Evolutionary conservation across 2,888 invertebrate genomes (phyloP).

Genomic region (Sphecodes monilicornis): DNA sequence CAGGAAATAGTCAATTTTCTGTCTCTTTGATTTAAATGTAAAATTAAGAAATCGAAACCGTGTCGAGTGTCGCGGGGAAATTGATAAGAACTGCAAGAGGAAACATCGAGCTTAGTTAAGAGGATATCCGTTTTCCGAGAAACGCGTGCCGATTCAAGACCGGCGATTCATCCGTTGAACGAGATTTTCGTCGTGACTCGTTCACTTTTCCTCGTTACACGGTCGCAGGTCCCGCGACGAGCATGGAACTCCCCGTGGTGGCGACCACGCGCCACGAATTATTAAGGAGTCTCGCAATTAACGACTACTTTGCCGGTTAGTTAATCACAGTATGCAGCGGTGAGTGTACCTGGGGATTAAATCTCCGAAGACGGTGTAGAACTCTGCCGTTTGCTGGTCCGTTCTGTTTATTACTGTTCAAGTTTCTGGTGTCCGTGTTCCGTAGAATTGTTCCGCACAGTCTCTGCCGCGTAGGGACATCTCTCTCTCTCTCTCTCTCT

Average conservation of each 20-base stretch:
- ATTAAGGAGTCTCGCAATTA: constrained; percentile 75
- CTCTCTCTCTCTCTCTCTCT: background rate
- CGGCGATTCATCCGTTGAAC: background rate
- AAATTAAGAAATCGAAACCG: too few species aligned
- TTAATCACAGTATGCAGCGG: constrained; percentile 63
- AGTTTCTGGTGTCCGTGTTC: constrained; percentile 7
- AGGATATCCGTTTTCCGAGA: background rate
- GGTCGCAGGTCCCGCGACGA: constrained; percentile 45
- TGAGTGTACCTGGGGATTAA: constrained; percentile 58
- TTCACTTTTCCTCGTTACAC: constrained; percentile 45
- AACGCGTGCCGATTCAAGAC: background rate
- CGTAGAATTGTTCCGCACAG: background rate
- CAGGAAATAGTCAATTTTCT: background rate
- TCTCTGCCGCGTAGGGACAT: background rate
- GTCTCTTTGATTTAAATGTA: background rate
- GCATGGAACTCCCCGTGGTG: constrained; percentile 64
- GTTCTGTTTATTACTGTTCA: constrained; percentile 28
- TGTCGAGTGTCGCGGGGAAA: too few species aligned
- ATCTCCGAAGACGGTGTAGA: constrained; percentile 56
- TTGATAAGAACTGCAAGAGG: too few species aligned
- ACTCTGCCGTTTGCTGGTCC: constrained; percentile 49
- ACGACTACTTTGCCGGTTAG: constrained; percentile 67
- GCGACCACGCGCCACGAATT: constrained; percentile 73
- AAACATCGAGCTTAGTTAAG: background rate
- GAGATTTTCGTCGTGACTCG: constrained; percentile 9